Base-by-base conservation (phyloP, 1,140 invertebrate species). In the Tachypleus tridentatus region DNA sequence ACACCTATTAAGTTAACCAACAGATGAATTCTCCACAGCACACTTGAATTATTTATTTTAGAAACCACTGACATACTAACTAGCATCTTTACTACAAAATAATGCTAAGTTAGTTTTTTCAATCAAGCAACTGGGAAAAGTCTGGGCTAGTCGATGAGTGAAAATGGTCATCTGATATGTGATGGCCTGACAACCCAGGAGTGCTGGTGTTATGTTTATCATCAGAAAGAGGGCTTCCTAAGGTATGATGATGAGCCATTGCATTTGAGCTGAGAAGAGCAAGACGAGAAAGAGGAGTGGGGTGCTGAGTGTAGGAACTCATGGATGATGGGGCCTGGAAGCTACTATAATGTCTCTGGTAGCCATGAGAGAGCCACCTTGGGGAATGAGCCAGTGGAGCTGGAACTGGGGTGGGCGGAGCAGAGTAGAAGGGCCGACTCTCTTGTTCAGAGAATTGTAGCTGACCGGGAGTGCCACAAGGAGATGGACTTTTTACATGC, bases 91-190 rank as follows among this genome's bases (percentile, higher is more conserved):
- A 29, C 29, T 29, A 29, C 29, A 29, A 29, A 29, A 29, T 29
- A 0, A 29, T 29, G 29, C 29, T 29, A 29, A 29, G 29, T 29
- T 29, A 29, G 29, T 29, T 29, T 29, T 29, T 29, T 64, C 61
- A 69, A 63, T 69, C 67, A n/a, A 69, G 58, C 48, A 69, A 54
- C 57, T 69, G 67, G 64, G 67, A 66, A 51, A 69, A 69, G 64
- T 69, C 67, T 57, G 67, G 67, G 57, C 66, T 69, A 50, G 61
- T 62, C 51, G 62, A 62, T 57, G 62, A 64, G 62, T 69, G 67
- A 64, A 69, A 69, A 11, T 69, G 67, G 4, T 64, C 54, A 51
- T 69, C 67, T 52, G 65, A 64, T 51, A 63, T 57, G 29, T 66
- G 64, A 51, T 29, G 56, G 49, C 59, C 63, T 61, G 60, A 62